Base-by-base conservation (phyloP, 1,140 invertebrate species). In the Heliconius himera region DNA sequence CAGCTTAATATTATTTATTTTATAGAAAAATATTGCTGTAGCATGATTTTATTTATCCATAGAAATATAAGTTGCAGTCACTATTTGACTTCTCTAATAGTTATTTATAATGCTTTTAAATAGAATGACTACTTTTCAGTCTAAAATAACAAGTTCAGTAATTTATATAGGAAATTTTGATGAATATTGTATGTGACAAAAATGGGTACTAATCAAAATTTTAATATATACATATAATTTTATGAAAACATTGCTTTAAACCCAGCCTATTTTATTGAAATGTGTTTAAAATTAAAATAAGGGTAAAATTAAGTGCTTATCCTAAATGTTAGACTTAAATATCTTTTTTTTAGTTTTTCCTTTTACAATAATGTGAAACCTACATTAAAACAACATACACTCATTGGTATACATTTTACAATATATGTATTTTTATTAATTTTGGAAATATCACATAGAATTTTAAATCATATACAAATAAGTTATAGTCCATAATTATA, bases 1-100 rank as follows among this genome's bases (percentile, higher is more conserved):
- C 56, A 76, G 74, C 56, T 76, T 38, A 46, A 70, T 70, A 66
- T 66, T 36, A 76, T 49, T 49, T 56, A 76, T 29, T 76, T 70
- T 66, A 75, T 76, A 76, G 56, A 76, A 76, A 76, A 76, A 76
- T 76, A 76, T 76, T 70, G 54, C 66, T 76, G 41, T 70, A 70
- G 56, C 22, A 70, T 76, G 74, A 46, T 70, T 51, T 76, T 46
- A 70, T 46, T 66, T 66, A 75, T 70, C 41, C 18, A 46, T 76
- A 70, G 56, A 76, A 76, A 70, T 70, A 70, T 76, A 60, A 22
- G 56, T 38, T 38, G 56, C 56, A 75, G 73, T 41, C 66, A 33
- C 56, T 41, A 76, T 70, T 76, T 76, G 41, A 76, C 38, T 70
- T 76, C 66, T 26, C 74, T 76, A 76, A 60, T 70, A 70, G 60